Evolutionary conservation across 30 jellyfish, hydroid and myxozoan species (phyloP), one percentile per base, ranked within the genome.

Genomic region (Catostylus mosaicus): DNA sequence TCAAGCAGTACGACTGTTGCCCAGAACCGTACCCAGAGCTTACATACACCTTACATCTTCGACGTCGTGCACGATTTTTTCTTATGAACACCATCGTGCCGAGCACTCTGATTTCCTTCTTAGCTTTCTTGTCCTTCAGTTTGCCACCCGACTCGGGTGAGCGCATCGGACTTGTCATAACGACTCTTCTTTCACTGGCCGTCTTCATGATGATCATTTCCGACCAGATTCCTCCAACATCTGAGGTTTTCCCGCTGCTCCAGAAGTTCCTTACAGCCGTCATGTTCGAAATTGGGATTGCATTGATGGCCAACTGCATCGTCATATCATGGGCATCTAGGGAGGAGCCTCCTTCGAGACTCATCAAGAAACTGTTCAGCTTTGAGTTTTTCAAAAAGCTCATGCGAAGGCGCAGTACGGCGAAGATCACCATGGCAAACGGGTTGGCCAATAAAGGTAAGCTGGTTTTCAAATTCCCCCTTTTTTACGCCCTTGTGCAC

Each of bases 61-160:
- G 86, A 52, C 79, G 97, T 4, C 84, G 95, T 23, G 96, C 86
- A 6, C 72, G 88, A 52, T 90, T 83, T 85, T 90, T 73, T 46
- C 83, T 90, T 54, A 82, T 77, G 80, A 90, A 90, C 35, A 82
- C 90, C 27, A 84, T 90, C 10, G 75, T 90, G 29, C 97, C 97
- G n/a, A 85, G 96, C 74, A 83, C 90, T 0, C 82, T 90, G 54
- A 90, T 90, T 27, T 90, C 97, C 24, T 78, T 84, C 84, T 76
- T 90, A 45, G 88, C 97, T 26, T 76, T 85, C 66, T 43, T 84
- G 43, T 90, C 97, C 23, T 90, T 90, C 80, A 43, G 90, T 43
- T 73, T 90, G 43, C 97, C 97, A 19, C 96, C 97, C 1, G 89
- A 76, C 16, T 73, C 93, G 12, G 97, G 97, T 1, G 97, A 90